Conservation (phyloP, 2,888 invertebrate species). For the Sinhomidia bicolor region DNA sequence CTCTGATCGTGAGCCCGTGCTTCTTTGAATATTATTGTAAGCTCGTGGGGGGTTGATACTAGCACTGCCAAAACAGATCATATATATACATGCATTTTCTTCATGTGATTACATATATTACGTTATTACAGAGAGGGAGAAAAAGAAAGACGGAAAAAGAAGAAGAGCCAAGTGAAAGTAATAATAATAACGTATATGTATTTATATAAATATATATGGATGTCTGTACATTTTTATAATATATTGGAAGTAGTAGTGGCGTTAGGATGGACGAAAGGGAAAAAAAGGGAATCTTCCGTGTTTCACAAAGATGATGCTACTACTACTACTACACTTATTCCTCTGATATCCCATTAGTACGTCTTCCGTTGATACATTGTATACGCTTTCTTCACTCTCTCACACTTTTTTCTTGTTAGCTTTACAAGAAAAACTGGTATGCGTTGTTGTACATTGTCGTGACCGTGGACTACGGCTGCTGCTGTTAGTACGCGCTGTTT, state of each 20-base stretch:
- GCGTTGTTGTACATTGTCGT: conserved; percentile 23
- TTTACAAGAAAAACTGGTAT: conserved; percentile 33
- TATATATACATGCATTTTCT: conserved; percentile 8
- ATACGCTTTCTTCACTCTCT: conserved; percentile 19
- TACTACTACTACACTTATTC: background rate
- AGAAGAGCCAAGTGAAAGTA: conserved; percentile 9
- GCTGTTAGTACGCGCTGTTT: conserved; percentile 1
- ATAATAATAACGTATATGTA: conserved; percentile 2
- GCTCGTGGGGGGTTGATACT: conserved; percentile 54
- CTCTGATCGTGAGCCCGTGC: conserved; percentile 34
- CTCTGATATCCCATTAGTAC: conserved; percentile 19
- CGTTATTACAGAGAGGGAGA: too few relatives aligned
- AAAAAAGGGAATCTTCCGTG: conserved; percentile 43
- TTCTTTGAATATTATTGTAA: conserved; percentile 68
- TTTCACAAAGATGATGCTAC: conserved; percentile 49
- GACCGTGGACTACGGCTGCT: conserved; percentile 9
- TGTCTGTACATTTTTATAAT: background rate
- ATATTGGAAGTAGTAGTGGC: background rate
- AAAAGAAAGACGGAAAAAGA: too few relatives aligned
- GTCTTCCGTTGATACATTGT: conserved; percentile 34
- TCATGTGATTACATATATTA: conserved; percentile 40
- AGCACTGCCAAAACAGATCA: conserved; percentile 48
- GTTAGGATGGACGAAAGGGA: background rate
- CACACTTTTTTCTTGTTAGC: conserved; percentile 28
- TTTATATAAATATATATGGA: too few relatives aligned